A percentile compares a stretch with the other conserved stretches of the same genome.
Conservation (phyloP, 2,888 invertebrate species). For the Limnephilus marmoratus region DNA sequence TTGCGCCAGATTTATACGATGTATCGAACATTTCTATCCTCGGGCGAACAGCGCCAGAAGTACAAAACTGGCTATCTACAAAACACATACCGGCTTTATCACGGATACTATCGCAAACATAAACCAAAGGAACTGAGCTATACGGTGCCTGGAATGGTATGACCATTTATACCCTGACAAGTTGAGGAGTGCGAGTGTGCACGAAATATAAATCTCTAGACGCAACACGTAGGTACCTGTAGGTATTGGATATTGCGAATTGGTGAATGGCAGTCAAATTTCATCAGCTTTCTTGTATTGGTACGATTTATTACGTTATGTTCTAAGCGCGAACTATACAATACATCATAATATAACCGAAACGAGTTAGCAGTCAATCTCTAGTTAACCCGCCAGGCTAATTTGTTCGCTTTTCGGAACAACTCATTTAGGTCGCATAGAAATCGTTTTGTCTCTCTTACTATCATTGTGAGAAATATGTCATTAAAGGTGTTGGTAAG, state of each 20-base stretch:
- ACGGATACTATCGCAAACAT: slow-evolving; percentile 20
- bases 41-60: slow-evolving; percentile 5
- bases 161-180: slow-evolving; percentile 11
- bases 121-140: neutral
- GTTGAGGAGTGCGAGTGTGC: neutral
- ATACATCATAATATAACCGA: neutral
- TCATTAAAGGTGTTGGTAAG: too few species aligned
- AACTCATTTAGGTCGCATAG: too few species aligned
- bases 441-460: too few species aligned
- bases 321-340: neutral
- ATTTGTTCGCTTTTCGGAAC: too few species aligned
- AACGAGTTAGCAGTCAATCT: neutral
- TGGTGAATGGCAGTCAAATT: neutral
- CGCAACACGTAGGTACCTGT: neutral
- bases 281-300: neutral
- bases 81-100: slow-evolving; percentile 26
- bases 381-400: neutral
- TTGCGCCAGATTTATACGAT: slow-evolving; percentile 39
- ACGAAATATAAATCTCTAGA: neutral
- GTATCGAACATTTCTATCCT: slow-evolving; percentile 23
- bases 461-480: too few species aligned
- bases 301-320: neutral
- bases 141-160: neutral
- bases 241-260: neutral
- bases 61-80: slow-evolving; percentile 41